Evolutionary conservation across 2,888 invertebrate genomes (phyloP), one percentile per base, ranked within the genome.

Genomic region (Drosophila limbata): DNA sequence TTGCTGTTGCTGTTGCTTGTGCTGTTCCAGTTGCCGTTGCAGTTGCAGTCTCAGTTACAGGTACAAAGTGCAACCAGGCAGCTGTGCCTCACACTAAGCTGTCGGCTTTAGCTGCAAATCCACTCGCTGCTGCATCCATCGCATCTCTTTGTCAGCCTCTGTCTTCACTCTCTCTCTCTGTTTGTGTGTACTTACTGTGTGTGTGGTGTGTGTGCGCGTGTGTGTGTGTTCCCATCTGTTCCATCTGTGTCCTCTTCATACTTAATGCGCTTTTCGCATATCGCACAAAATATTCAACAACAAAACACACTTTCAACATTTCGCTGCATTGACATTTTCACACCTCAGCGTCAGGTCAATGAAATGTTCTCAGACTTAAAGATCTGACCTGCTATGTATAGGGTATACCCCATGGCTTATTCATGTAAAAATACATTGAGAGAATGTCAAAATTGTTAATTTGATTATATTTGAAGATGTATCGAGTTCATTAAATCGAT

Each of bases 81-180:
- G 69, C 65, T 78, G 79, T 67, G 67, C 40, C 79, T 70, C 78
- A 75, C 73, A 79, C 80, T 79, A 79, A 79, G 80, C 78, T 77
- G 77, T 79, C 80, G 73, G 80, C 80, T 77, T 80, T 80, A 73
- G 61, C 53, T 60, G 61, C 77, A 80, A 79, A 80, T 79, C 78
- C 80, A 80, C 65, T 73, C 45, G 55, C 55, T 25, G 17, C 52
- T 62, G 69, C 76, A 62, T 35, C 61, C 69, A 65, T 51, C 25
- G 42, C 57, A 64, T 61, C 62, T 63, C 74, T 73, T 69, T 75
- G 67, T 72, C 77, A 60, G 52, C 55, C 42, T 44, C 21, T 40
- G 39, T 60, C 64, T 45, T 21, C 62, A 13, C 15, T 53, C 21
- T 28, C 28, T 33, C 19, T 51, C 37, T 37, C 28, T 57, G 40